A percentile compares a stretch with the other conserved stretches of the same genome.
Conservation (phyloP, 2,797 vertebrate genomes). For the Chelonia mydas region DNA sequence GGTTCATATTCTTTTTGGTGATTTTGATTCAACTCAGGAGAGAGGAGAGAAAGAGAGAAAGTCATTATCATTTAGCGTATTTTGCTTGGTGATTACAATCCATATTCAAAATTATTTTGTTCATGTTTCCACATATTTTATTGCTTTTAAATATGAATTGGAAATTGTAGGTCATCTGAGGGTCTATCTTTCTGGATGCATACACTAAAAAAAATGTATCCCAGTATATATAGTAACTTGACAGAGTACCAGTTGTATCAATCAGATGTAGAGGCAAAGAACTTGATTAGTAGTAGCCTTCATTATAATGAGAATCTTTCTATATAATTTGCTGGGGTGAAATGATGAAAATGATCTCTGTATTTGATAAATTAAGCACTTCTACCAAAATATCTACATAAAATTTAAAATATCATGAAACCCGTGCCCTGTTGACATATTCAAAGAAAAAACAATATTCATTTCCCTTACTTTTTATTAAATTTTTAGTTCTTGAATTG, state of each 20-base stretch:
- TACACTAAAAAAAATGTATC: neutral
- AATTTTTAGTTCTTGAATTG: constrained; percentile 75
- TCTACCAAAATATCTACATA: constrained; percentile 62
- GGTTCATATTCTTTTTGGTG: neutral
- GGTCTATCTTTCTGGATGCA: neutral
- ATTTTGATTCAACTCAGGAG: neutral
- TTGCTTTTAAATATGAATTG: neutral
- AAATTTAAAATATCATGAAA: constrained; percentile 67
- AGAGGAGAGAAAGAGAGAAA: neutral
- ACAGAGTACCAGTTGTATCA: neutral
- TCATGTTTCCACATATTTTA: neutral
- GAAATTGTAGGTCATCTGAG: neutral
- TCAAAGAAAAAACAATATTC: constrained; percentile 69
- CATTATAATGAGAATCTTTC: neutral
- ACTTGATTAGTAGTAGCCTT: neutral
- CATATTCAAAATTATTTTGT: neutral
- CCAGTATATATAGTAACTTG: neutral
- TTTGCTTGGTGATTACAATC: neutral
- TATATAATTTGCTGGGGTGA: constrained; percentile 13
- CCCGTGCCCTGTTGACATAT: constrained; percentile 63
- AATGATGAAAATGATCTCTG: constrained; percentile 56
- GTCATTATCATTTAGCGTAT: neutral
- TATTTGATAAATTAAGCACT: constrained; percentile 64
- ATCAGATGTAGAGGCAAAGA: neutral
- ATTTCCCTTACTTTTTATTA: constrained; percentile 79